Evolutionary conservation across 1,140 invertebrate genomes (phyloP).

Genomic region (Parasteatoda tepidariorum): DNA sequence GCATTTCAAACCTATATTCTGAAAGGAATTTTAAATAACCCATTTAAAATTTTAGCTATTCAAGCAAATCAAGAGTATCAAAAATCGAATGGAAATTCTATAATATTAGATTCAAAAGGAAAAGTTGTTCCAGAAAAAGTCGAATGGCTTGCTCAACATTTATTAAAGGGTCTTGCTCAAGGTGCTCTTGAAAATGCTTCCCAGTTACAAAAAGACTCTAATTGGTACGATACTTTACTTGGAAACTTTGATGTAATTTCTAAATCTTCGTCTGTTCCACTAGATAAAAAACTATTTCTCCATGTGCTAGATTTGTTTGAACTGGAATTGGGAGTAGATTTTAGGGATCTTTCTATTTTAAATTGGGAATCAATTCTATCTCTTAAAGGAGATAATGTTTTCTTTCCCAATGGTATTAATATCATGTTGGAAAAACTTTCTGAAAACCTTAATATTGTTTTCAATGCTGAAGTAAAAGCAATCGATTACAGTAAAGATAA

Average conservation of each 20-base stretch:
- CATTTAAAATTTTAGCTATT: constrained; percentile 69
- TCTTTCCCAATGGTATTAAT: constrained; percentile 15
- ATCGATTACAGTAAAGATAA: constrained; percentile 66
- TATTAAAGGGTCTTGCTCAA: constrained; percentile 7
- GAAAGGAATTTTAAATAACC: constrained; percentile 71
- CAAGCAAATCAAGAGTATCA: constrained; percentile 66
- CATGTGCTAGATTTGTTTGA: neutral
- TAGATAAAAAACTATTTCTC: constrained; percentile 13
- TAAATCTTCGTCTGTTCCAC: neutral
- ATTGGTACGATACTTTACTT: constrained; percentile 20
- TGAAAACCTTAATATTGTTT: constrained; percentile 1
- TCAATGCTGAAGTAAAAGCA: constrained; percentile 57
- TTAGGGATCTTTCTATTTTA: constrained; percentile 14
- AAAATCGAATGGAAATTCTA: neutral
- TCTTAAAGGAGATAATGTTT: constrained; percentile 17
- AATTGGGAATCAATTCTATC: constrained; percentile 16
- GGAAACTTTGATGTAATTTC: constrained; percentile 1
- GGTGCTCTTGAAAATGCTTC: constrained; percentile 15
- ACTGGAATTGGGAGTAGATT: constrained; percentile 7
- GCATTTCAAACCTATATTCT: constrained; percentile 69
- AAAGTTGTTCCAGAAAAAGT: neutral
- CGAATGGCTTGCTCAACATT: neutral
- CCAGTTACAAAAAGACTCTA: neutral
- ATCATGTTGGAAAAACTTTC: neutral
- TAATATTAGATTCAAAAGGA: constrained; percentile 9